Conservation (phyloP, 2,113 vertebrate genomes). For the Eolophus roseicapilla region DNA sequence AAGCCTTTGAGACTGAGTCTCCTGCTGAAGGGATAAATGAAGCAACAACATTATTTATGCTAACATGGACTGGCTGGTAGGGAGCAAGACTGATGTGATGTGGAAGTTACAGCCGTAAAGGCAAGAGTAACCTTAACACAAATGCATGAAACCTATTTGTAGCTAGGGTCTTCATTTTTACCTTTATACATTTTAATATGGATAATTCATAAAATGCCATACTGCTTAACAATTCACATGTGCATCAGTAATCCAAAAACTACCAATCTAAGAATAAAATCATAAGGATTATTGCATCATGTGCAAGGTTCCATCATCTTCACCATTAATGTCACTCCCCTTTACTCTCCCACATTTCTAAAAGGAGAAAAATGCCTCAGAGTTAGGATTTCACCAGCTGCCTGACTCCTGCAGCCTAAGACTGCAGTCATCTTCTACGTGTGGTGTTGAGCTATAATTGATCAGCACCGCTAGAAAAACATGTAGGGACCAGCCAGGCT, state of each 20-base stretch:
- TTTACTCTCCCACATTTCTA: neutral
- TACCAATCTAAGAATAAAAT: neutral
- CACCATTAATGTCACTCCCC: neutral
- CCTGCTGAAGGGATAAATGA: neutral
- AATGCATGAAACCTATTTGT: neutral
- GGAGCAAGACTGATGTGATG: neutral
- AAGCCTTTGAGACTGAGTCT: neutral
- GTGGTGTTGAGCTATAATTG: neutral
- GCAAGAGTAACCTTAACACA: neutral
- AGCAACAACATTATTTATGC: neutral
- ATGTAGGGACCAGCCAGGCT: neutral
- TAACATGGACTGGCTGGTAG: neutral
- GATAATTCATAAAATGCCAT: neutral
- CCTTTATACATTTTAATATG: neutral
- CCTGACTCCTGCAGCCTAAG: neutral
- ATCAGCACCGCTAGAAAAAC: neutral
- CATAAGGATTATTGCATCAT: accelerated
- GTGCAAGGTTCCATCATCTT: neutral
- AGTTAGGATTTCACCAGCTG: neutral
- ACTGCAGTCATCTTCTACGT: neutral
- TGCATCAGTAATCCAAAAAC: neutral
- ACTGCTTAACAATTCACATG: neutral
- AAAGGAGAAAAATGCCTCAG: neutral
- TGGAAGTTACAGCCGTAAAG: neutral
- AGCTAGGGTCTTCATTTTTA: neutral